Evolutionary conservation across 2,797 vertebrate genomes (phyloP).

Genomic region (Danio jaintianensis): DNA sequence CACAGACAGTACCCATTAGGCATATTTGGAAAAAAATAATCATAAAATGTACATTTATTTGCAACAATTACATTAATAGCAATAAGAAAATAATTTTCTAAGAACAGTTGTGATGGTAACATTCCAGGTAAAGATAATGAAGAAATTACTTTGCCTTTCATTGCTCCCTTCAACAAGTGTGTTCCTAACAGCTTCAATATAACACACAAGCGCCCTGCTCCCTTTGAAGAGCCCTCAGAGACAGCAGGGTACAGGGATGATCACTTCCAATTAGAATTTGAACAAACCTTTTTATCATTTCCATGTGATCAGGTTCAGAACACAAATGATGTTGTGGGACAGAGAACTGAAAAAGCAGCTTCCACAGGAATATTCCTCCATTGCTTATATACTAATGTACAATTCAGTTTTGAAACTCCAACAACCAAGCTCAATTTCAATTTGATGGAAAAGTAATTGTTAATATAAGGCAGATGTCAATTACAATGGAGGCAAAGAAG

Average conservation of each 20-base stretch:
- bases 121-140: neutral
- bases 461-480: conserved; percentile 53
- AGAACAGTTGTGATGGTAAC: neutral
- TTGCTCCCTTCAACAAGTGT: neutral
- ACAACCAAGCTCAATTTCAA: conserved; percentile 44
- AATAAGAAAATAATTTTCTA: no score
- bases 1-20: no score
- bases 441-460: conserved; percentile 43
- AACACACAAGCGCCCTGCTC: neutral
- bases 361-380: neutral
- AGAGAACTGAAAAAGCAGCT: no score
- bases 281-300: no score
- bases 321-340: no score
- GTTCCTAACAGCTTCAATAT: neutral
- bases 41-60: no score
- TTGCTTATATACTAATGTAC: neutral
- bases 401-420: neutral
- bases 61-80: no score
- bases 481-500: conserved; percentile 51
- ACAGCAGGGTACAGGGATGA: no score
- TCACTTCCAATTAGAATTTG: no score
- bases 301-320: no score
- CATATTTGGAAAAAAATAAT: no score
- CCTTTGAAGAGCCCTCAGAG: no score
- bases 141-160: neutral